Evolutionary conservation across 1,140 invertebrate species (phyloP), one percentile per base, ranked within the genome.

Genomic region (Drosophila auraria): DNA sequence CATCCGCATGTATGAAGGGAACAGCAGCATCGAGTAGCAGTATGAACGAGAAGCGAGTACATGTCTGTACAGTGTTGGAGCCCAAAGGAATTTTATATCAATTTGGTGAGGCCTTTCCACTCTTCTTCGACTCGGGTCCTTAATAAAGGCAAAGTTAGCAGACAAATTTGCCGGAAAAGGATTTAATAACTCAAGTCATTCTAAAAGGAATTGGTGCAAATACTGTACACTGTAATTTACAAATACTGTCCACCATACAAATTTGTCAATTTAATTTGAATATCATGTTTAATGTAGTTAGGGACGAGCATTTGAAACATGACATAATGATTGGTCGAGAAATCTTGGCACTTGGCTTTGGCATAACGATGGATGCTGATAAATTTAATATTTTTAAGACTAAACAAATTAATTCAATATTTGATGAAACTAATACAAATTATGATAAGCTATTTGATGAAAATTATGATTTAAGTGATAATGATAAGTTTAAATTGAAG

Each of bases 281-380:
- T 44, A 25, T 68, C 36, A 20, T 59, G 30, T 68, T 59, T 30
- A 33, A 65, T 45, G 33, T 51, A 17, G 47, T 59, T 40, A 27
- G 3, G 25, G 25, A 27, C 25, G 25, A 27, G 25, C 25, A 27
- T 27, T 27, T 27, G 25, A 27, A 68, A 23, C 23, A 68, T 51
- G 64, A 68, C 23, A 59, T 51, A 42, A 51, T 68, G 40, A 50
- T 59, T 68, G 64, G 64, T 59, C 45, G 49, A 30, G 65, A 69
- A 36, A 60, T 60, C 20, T 47, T 69, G 1, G n/a, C 20, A 33
- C 58, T 58, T 30, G 65, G 64, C 36, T 59, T 68, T 53, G 45
- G 64, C 8, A 58, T 58, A 27, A 27, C 25, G 25, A 27, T 27
- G 25, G 25, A 5, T 27, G 25, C 25, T 27, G 25, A 27, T 27